A percentile compares a stretch with the other conserved stretches of the same genome.
Conservation (phyloP, 2,113 vertebrate species). For the human region DNA sequence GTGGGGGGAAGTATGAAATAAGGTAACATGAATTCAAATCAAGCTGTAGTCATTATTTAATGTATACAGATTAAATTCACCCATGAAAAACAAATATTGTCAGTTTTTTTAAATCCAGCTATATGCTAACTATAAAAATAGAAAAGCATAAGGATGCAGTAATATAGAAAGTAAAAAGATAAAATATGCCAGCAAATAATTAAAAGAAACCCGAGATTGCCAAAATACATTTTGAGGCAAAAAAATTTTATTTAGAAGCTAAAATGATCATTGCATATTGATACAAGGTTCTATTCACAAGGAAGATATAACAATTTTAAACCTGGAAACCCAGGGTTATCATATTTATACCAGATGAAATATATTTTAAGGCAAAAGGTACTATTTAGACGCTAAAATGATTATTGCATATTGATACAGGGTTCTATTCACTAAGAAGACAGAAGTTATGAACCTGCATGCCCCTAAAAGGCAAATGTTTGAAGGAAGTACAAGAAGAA, state of each 20-base stretch:
- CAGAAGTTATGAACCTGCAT: neutral
- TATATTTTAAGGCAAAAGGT: neutral
- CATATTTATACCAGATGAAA: neutral
- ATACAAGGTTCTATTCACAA: neutral
- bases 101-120: neutral
- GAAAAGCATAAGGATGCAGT: neutral
- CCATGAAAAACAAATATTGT: neutral
- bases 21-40: neutral
- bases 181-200: neutral
- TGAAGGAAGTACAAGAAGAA: neutral
- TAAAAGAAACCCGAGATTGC: neutral
- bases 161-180: neutral
- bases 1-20: neutral
- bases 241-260: neutral
- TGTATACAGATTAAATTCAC: neutral
- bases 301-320: neutral
- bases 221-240: neutral
- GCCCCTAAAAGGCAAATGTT: neutral
- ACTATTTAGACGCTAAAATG: neutral
- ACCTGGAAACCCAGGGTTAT: neutral
- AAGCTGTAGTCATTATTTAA: neutral
- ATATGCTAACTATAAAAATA: neutral
- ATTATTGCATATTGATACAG: neutral
- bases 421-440: neutral
- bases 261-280: neutral